Conservation (phyloP, 2,888 invertebrate species). For the Napeogenes inachia region DNA sequence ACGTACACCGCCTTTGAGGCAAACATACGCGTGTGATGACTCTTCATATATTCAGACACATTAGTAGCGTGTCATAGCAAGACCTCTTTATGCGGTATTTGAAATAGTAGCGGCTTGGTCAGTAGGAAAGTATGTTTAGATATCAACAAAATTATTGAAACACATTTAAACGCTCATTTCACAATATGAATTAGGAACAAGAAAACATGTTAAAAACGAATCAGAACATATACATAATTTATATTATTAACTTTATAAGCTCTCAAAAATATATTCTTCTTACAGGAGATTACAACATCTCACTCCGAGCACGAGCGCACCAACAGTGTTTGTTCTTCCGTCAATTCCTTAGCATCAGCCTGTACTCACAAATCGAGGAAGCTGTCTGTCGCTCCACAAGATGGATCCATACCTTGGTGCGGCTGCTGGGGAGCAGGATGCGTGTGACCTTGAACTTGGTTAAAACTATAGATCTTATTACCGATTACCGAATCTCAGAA, state of each 20-base stretch:
- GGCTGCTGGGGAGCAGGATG: constrained; percentile 92
- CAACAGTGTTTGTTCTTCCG: constrained; percentile 80
- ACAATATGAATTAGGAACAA: no score
- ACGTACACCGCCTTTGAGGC: constrained; percentile 18
- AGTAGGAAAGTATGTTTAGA: no score
- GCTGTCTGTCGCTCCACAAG: constrained; percentile 76
- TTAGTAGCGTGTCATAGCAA: neutral
- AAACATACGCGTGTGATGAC: constrained; percentile 32
- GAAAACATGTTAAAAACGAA: neutral
- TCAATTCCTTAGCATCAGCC: constrained; percentile 76
- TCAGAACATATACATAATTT: neutral
- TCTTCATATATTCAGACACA: constrained; percentile 14
- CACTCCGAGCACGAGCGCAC: constrained; percentile 82
- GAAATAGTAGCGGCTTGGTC: no score
- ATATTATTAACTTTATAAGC: neutral
- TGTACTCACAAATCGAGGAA: constrained; percentile 81
- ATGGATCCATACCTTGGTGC: constrained; percentile 87
- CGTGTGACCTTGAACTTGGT: constrained; percentile 57
- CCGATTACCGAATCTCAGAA: neutral
- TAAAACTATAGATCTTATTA: neutral
- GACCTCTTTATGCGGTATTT: no score
- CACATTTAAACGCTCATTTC: no score
- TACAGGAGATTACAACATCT: constrained; percentile 74
- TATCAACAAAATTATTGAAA: no score
- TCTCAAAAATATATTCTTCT: constrained; percentile 23